These are phyloP conservation scores for Pristionchus entomophagus DNA, from an alignment of 2,888 invertebrate species.

Conservation along the genomic window DNA sequence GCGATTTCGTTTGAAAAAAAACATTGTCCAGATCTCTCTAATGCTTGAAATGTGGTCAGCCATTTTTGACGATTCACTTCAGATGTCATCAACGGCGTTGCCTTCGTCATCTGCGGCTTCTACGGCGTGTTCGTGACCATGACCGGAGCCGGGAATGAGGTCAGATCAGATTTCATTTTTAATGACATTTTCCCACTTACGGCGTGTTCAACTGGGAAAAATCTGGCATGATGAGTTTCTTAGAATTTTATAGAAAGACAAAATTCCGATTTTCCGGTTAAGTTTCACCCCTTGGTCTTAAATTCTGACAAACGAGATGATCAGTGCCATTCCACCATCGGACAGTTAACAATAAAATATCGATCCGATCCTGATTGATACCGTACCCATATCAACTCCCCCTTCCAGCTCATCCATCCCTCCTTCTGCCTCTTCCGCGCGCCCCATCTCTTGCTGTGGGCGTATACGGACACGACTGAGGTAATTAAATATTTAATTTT, in stretches of 20 bases:
- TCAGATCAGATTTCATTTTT: not conserved
- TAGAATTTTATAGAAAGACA: no score
- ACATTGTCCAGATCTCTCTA: not conserved
- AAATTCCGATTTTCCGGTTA: not conserved
- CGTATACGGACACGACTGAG: conserved; percentile 54
- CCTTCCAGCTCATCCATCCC: conserved; percentile 50
- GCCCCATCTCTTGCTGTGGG: conserved; percentile 52
- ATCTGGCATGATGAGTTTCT: no score
- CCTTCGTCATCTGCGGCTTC: conserved; percentile 14
- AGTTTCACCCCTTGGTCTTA: not conserved
- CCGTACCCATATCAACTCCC: no score
- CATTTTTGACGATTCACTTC: not conserved
- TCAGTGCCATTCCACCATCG: no score
- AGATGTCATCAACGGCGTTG: conserved; percentile 15
- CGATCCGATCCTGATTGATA: no score
- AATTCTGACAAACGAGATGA: no score
- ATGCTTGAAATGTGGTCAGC: no score
- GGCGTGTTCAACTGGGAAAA: no score
- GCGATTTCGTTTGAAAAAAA: not conserved
- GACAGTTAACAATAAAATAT: no score
- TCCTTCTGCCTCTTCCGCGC: conserved; percentile 53
- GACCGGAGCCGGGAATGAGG: not conserved
- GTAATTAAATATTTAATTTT: conserved; percentile 22
- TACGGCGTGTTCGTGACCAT: conserved; percentile 35
- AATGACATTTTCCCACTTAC: not conserved